Evolutionary conservation across 2,797 vertebrate species (phyloP).

Genomic region (Sphaeramia orbicularis): DNA sequence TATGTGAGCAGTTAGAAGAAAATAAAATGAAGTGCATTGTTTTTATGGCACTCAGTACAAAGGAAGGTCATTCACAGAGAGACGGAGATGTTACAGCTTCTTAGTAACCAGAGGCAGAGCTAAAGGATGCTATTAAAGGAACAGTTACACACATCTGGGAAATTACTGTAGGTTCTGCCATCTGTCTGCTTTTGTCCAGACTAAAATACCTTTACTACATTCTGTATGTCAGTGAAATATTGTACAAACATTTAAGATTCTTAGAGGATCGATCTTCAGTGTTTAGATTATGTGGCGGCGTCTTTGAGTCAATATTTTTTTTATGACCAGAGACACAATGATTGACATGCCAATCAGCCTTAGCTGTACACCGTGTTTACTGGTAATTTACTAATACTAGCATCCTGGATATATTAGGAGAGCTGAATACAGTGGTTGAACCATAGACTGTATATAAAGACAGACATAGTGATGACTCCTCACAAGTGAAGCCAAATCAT

Average conservation of each 20-base stretch:
- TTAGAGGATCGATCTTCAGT: background rate
- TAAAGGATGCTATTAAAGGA: conserved; percentile 3
- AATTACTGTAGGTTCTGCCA: too few relatives aligned
- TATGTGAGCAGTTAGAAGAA: background rate
- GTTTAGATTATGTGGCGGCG: background rate
- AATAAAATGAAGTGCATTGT: background rate
- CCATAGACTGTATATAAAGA: too few relatives aligned
- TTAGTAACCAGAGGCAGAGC: conserved; percentile 2
- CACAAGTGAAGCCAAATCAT: too few relatives aligned
- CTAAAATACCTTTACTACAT: too few relatives aligned
- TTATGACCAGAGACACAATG: too few relatives aligned
- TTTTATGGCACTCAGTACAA: background rate
- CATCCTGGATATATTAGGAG: background rate
- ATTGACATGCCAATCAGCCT: too few relatives aligned
- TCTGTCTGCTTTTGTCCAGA: too few relatives aligned
- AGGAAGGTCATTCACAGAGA: conserved; percentile 34
- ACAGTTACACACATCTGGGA: too few relatives aligned
- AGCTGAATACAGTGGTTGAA: background rate
- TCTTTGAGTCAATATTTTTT: background rate
- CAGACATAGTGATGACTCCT: too few relatives aligned
- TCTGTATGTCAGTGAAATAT: too few relatives aligned
- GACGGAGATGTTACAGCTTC: conserved; percentile 9
- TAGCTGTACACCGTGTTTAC: too few relatives aligned
- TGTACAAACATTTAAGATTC: too few relatives aligned
- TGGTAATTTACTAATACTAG: conserved; percentile 9